Percentiles rank a stretch among this genome's conserved stretches.
Conservation (phyloP, 2,113 vertebrate genomes). For the Lepus americanus region DNA sequence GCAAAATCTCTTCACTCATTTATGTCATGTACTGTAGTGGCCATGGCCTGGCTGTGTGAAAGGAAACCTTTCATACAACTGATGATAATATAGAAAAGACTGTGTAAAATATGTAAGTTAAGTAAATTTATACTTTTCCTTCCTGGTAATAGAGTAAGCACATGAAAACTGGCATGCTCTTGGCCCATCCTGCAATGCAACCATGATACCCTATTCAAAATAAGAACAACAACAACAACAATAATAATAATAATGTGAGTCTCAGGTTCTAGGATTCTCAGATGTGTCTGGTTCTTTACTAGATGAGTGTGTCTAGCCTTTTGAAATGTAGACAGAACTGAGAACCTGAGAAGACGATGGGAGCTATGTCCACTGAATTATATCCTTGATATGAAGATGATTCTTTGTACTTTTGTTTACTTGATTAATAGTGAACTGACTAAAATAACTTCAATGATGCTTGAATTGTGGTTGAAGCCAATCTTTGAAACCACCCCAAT, state of each 20-base stretch:
- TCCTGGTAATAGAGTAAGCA: not conserved
- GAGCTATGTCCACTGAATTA: not conserved
- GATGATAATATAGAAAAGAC: not conserved
- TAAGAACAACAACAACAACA: not conserved
- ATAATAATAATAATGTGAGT: not conserved
- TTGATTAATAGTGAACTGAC: not conserved
- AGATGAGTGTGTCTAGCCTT: not conserved
- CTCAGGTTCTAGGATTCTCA: not conserved
- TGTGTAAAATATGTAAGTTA: not conserved
- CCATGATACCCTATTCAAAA: not conserved
- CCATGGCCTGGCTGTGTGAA: not conserved
- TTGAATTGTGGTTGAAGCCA: not conserved
- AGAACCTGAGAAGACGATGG: not conserved
- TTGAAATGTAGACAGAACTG: not conserved
- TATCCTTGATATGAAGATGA: not conserved
- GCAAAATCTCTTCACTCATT: not conserved
- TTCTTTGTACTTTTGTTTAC: not conserved
- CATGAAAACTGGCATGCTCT: not conserved
- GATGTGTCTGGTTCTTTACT: not conserved
- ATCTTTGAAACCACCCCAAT: not conserved
- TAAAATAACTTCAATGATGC: not conserved
- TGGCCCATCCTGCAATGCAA: not conserved
- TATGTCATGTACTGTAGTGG: not conserved
- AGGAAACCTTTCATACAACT: not conserved
- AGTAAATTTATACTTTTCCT: not conserved